Evolutionary conservation across 2,797 vertebrate species (phyloP).

Genomic region (Spinus pinus): DNA sequence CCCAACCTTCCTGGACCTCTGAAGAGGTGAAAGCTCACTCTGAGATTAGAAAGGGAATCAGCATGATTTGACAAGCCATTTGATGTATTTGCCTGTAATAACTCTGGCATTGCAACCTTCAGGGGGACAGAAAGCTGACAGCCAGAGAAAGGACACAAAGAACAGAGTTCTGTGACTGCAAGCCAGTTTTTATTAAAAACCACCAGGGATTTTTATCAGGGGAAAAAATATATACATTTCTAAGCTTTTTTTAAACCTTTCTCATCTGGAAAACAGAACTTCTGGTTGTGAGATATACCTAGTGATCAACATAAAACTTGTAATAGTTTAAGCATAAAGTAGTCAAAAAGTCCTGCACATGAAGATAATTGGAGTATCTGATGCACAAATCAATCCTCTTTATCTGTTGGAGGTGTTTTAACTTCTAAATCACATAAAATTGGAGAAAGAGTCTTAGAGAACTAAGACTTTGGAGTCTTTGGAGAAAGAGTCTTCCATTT

Average conservation of each 20-base stretch:
- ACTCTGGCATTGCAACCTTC: neutral
- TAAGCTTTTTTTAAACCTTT: neutral
- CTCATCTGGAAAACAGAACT: neutral
- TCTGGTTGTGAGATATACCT: neutral
- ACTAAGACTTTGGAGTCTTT: neutral
- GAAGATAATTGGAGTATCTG: neutral
- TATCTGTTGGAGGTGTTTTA: neutral
- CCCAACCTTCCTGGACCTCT: neutral
- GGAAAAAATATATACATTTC: neutral
- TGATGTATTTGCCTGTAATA: slow-evolving; percentile 2
- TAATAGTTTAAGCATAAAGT: neutral
- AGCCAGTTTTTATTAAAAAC: neutral
- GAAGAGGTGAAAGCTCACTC: neutral
- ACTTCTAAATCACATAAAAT: neutral
- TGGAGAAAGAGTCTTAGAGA: neutral
- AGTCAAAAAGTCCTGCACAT: neutral
- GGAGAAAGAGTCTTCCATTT: neutral
- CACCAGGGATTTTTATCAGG: neutral
- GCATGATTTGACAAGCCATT: neutral
- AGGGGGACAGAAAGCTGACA: neutral
- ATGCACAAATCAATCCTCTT: neutral
- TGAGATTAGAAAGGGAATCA: slow-evolving; percentile 29
- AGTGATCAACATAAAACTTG: neutral
- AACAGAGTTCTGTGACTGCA: neutral
- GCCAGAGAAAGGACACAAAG: neutral